Conservation (phyloP, 2,797 vertebrate species). For the Eospalax fontanierii region DNA sequence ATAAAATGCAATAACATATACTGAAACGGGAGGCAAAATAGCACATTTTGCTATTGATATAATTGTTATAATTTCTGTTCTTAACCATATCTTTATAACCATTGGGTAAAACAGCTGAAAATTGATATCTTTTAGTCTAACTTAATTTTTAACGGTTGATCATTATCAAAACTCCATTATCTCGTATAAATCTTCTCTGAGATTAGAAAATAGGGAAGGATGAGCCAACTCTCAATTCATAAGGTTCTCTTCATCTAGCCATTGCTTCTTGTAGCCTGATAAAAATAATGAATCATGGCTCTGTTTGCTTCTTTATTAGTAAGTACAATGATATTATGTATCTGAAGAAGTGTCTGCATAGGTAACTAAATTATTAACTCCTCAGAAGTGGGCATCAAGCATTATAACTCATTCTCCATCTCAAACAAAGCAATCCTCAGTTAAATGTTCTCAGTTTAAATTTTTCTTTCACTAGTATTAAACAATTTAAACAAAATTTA, state of each 20-base stretch:
- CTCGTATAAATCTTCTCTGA: constrained; percentile 32
- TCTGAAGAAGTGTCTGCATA: not conserved
- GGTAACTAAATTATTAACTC: not conserved
- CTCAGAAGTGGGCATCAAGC: not conserved
- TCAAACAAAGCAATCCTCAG: constrained; percentile 17
- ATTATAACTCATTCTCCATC: not conserved
- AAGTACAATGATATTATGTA: not conserved
- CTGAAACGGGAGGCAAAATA: constrained; percentile 14
- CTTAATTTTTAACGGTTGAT: constrained; percentile 28
- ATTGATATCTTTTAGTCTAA: constrained; percentile 6
- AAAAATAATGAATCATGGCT: constrained; percentile 55
- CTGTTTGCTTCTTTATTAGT: constrained; percentile 38
- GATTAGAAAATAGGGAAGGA: constrained; percentile 22
- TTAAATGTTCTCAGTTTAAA: not conserved
- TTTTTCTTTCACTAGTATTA: constrained; percentile 16
- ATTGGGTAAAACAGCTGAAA: constrained; percentile 23
- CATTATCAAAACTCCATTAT: constrained; percentile 1
- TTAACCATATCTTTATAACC: not conserved
- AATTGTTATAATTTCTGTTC: not conserved
- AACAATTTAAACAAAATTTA: constrained; percentile 2
- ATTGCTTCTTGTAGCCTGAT: not conserved
- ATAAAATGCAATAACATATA: not conserved
- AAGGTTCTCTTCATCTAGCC: not conserved
- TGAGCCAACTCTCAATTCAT: not conserved
- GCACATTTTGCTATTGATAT: not conserved